Evolutionary conservation across 2,888 invertebrate genomes (phyloP), one percentile per base, ranked within the genome.

Genomic region (Agrochola lota): DNA sequence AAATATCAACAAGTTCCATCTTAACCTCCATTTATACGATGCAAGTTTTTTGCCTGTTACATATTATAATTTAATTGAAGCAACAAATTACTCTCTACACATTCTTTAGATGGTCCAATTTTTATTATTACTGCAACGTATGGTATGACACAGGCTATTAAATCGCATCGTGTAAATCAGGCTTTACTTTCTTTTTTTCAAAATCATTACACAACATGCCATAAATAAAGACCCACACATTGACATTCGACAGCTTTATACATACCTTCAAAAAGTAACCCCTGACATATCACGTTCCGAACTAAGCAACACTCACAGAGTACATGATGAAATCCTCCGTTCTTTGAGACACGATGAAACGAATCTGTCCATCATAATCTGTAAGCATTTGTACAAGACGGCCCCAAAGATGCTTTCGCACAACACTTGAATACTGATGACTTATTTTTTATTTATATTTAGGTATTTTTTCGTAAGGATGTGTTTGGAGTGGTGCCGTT

Each of bases 341-440:
- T 87, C 86, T 89, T 88, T 85, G 86, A 89, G 85, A 75, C 70
- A 84, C 88, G 88, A 80, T 86, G 85, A 88, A 89, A 87, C 71
- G 85, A 84, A 78, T 83, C 89, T 88, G 92, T 91, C 92, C 91
- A 89, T 92, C 92, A 91, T 89, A 90, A 92, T 92, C 91, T 92
- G 91, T 87, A 83, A 91, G 90, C 88, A 91, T 92, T 90, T 90
- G 88, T 90, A 85, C 83, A 85, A 85, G 87, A 84, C 81, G 84
- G 85, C 84, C 87, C 86, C 84, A 85, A 90, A 86, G 88, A 85
- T 86, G 87, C 85, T 85, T 81, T 83, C 76, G 85, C 72, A 87
- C 89, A 64, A 72, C 76, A 69, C 84, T 85, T 84, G 88, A 90
- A 89, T 89, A 90, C 87, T 84, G 80, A 90, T 84, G 67, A 81